These are phyloP conservation scores for Darevskia nairensis DNA, from an alignment of 2,797 vertebrate genomes.

Conservation along the genomic window DNA sequence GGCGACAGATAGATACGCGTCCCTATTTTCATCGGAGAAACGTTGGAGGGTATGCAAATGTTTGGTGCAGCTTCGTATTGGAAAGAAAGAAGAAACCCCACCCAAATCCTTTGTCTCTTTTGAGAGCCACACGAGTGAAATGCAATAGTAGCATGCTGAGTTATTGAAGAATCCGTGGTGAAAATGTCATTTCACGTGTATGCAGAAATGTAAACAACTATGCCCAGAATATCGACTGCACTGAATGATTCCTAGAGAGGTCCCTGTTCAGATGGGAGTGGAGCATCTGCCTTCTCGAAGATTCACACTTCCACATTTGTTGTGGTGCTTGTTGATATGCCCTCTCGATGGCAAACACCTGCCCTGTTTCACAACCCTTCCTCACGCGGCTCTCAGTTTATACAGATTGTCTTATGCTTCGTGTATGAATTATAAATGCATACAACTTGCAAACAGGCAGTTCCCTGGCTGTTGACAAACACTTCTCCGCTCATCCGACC, in stretches of 20 bases:
- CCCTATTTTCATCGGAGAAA: too few species aligned
- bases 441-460: slow-evolving; percentile 17
- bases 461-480: slow-evolving; percentile 8
- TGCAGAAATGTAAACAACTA: neutral
- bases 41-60: too few species aligned
- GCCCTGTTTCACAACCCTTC: slow-evolving; percentile 30
- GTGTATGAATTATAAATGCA: neutral
- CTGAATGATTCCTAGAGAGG: neutral
- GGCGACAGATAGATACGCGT: too few species aligned
- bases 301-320: slow-evolving; percentile 41
- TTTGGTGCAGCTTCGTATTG: neutral
- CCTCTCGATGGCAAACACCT: slow-evolving; percentile 38
- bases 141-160: neutral
- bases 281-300: slow-evolving; percentile 19
- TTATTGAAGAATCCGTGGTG: neutral
- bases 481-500: neutral
- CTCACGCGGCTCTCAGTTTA: slow-evolving; percentile 4
- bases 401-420: slow-evolving; percentile 6
- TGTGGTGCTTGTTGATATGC: slow-evolving; percentile 29
- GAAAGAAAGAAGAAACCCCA: neutral
- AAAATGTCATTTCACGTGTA: neutral
- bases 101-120: neutral
- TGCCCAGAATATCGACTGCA: neutral
- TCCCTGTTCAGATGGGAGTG: neutral
- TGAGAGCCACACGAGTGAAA: neutral